Conservation (phyloP, 2,797 vertebrate genomes). For the Champsocephalus gunnari region DNA sequence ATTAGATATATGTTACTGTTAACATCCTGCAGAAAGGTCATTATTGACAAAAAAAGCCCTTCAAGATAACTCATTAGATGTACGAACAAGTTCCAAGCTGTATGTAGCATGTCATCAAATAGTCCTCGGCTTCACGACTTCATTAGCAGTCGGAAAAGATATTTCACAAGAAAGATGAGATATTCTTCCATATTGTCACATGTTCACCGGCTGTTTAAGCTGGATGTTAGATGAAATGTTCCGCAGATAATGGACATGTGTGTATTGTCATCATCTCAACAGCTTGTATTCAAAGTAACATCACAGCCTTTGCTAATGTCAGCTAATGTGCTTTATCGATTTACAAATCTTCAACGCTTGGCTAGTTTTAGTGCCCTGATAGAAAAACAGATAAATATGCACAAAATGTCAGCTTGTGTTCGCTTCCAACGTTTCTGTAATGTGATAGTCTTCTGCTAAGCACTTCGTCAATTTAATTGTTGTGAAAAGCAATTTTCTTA, state of each 20-base stretch:
- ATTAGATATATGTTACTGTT: constrained; percentile 58
- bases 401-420: constrained; percentile 59
- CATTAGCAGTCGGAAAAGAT: constrained; percentile 46
- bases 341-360: constrained; percentile 46
- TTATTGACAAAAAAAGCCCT: constrained; percentile 56
- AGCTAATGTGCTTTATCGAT: constrained; percentile 64
- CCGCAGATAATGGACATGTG: constrained; percentile 34
- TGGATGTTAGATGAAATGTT: background rate
- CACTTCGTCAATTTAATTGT: constrained; percentile 33
- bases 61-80: constrained; percentile 53
- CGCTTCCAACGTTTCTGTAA: constrained; percentile 30
- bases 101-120: constrained; percentile 51
- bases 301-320: constrained; percentile 49
- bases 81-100: constrained; percentile 43
- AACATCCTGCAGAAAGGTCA: constrained; percentile 46
- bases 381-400: constrained; percentile 66
- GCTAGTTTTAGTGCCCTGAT: constrained; percentile 63
- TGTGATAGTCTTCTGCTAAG: constrained; percentile 18
- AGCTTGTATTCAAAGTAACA: constrained; percentile 45
- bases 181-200: background rate
- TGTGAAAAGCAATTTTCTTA: constrained; percentile 19
- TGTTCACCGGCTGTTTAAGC: constrained; percentile 4
- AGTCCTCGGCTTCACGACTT: constrained; percentile 47
- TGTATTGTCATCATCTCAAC: constrained; percentile 36
- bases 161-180: constrained; percentile 25